Evolutionary conservation across 2,888 invertebrate species (phyloP).

Genomic region (Ochropleura plecta): DNA sequence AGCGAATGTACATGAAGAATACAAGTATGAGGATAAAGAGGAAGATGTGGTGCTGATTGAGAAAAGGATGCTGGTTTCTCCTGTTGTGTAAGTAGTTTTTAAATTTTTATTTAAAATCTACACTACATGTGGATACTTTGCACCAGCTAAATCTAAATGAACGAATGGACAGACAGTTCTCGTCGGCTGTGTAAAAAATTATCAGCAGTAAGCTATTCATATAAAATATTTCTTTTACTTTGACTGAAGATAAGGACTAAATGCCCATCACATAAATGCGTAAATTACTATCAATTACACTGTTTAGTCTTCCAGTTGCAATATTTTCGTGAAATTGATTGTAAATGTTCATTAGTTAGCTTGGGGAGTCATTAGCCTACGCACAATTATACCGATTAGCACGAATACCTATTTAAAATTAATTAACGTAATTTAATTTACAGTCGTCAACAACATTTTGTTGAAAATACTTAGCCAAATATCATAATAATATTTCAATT

Average conservation of each 20-base stretch:
- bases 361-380: too few species aligned
- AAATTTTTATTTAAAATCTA: not conserved
- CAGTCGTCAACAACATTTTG: not conserved
- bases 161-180: not conserved
- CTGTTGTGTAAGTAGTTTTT: conserved; percentile 85
- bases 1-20: conserved; percentile 93
- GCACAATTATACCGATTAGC: not conserved
- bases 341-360: too few species aligned
- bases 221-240: not conserved
- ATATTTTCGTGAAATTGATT: not conserved
- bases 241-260: not conserved
- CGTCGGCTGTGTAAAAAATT: not conserved
- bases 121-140: not conserved
- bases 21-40: conserved; percentile 93
- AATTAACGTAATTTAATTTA: not conserved
- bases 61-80: conserved; percentile 90
- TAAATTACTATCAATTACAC: not conserved
- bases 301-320: not conserved
- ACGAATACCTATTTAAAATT: not conserved
- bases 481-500: not conserved
- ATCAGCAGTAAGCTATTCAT: not conserved
- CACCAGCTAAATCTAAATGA: not conserved
- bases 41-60: conserved; percentile 93
- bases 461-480: not conserved
- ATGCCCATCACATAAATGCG: not conserved